These are phyloP conservation scores for Nemotelus pantherinus DNA, from an alignment of 2,888 invertebrate species.

Conservation along the genomic window DNA sequence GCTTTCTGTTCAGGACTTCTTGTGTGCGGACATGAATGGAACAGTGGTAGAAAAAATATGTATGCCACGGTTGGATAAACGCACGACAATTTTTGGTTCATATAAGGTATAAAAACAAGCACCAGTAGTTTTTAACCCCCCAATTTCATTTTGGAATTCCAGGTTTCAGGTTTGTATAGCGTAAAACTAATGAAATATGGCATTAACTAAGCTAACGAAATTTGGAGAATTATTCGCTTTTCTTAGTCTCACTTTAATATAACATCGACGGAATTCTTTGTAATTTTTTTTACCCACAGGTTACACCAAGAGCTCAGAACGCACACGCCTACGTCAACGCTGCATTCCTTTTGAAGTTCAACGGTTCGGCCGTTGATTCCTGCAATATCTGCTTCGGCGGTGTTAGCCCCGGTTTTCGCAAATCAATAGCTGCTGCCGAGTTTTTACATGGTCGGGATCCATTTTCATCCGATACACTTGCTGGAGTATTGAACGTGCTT, in stretches of 20 bases:
- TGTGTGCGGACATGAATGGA: conserved; percentile 71
- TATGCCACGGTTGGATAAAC: conserved; percentile 68
- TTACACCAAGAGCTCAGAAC: conserved; percentile 75
- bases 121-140: too few relatives aligned
- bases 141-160: too few relatives aligned
- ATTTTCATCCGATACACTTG: conserved; percentile 65
- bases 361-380: conserved; percentile 58
- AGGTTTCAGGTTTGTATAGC: too few relatives aligned
- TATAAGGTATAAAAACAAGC: conserved; percentile 69
- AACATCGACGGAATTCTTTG: too few relatives aligned
- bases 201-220: too few relatives aligned
- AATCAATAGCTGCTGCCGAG: conserved; percentile 68
- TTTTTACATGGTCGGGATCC: conserved; percentile 65
- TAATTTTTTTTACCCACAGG: conserved; percentile 57
- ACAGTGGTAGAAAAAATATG: conserved; percentile 72
- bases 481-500: conserved; percentile 67
- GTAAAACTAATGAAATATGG: too few relatives aligned
- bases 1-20: conserved; percentile 67
- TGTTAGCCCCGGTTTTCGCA: conserved; percentile 66
- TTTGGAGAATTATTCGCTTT: too few relatives aligned
- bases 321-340: conserved; percentile 78
- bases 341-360: conserved; percentile 70
- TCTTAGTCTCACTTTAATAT: too few relatives aligned
- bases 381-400: conserved; percentile 71
- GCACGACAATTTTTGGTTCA: conserved; percentile 69